Evolutionary conservation across 2,113 vertebrate genomes (phyloP), one percentile per base, ranked within the genome.

Genomic region (Cygnus atratus): DNA sequence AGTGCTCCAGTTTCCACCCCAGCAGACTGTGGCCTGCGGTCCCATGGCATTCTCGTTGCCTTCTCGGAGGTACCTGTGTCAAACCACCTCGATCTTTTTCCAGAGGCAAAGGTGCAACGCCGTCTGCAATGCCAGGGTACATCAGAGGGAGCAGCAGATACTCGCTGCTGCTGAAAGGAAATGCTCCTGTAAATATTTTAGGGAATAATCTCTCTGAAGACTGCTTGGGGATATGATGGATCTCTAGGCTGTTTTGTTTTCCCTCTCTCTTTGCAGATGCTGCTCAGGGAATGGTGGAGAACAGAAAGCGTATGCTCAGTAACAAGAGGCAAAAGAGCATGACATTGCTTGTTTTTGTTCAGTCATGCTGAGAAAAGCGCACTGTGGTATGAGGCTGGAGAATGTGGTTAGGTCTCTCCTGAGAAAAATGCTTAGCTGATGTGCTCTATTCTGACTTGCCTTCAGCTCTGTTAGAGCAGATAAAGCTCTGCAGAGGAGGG

Each of bases 311-410:
- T 88, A 9, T 92, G 95, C 94, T 89, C 92, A 91, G 89, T 93
- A 95, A 89, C 81, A 68, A 10, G 91, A 94, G 91, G 91, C 95
- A 91, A 8, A 92, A 33, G 89, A 96, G 70, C 89, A 61, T 89
- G 94, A 92, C 89, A 84, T 88, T 59, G 92, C 93, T 92, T 96
- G 94, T 87, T 97, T 95, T 91, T 85, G 91, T 93, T 92, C 95
- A 87, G 81, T 91, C 93, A 84, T 21, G 80, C 93, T 93, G 93
- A 92, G 94, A 82, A 68, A 58, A 90, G 92, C 3, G 19, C 72
- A 0, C 61, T 61, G 72, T 59, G 80, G 80, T 87, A 6, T 3
- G 77, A 90, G 84, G 50, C 84, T 94, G 91, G 65, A 95, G 84
- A 91, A 81, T 35, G 81, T 67, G 59, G 55, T 37, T 33, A 3